Percentiles rank a stretch among this genome's conserved stretches.
Evolutionary conservation across 1,140 invertebrate species (phyloP).

Genomic region (Rhizoglyphus robini): DNA sequence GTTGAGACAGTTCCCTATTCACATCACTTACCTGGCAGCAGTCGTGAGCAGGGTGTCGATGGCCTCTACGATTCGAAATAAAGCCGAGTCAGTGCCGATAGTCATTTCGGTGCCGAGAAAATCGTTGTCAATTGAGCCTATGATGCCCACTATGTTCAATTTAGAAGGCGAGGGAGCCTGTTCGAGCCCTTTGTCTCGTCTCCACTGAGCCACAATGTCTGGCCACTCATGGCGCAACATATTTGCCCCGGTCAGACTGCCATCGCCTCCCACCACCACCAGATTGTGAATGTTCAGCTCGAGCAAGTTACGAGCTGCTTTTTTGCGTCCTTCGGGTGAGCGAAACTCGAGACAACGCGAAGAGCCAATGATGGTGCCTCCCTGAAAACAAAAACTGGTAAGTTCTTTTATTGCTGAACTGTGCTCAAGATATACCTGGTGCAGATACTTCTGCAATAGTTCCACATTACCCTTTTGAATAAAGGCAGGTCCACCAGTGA

Average conservation of each 20-base stretch:
- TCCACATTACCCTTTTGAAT: neutral
- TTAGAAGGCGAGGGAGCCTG: constrained; percentile 32
- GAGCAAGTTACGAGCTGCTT: constrained; percentile 82
- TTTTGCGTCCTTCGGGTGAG: constrained; percentile 65
- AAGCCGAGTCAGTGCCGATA: constrained; percentile 86
- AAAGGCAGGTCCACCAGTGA: constrained; percentile 63
- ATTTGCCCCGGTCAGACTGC: constrained; percentile 93
- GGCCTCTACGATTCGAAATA: constrained; percentile 95
- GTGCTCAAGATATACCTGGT: too few relatives aligned
- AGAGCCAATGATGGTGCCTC: constrained; percentile 95
- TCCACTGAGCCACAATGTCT: constrained; percentile 63
- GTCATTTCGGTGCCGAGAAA: constrained; percentile 99
- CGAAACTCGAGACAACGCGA: constrained; percentile 85
- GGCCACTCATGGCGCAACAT: constrained; percentile 72
- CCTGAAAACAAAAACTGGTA: constrained; percentile 41
- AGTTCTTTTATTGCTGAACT: too few relatives aligned
- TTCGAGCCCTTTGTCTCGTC: constrained; percentile 35
- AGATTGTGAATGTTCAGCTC: constrained; percentile 78
- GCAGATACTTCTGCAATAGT: neutral
- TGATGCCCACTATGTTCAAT: constrained; percentile 90
- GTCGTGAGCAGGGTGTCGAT: constrained; percentile 96
- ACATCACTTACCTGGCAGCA: constrained; percentile 45
- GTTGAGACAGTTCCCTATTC: constrained; percentile 2
- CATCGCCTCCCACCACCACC: constrained; percentile 95
- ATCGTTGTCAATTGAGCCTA: constrained; percentile 99